Evolutionary conservation across 2,888 invertebrate genomes (phyloP), one percentile per base, ranked within the genome.

Genomic region (Luperina testacea): DNA sequence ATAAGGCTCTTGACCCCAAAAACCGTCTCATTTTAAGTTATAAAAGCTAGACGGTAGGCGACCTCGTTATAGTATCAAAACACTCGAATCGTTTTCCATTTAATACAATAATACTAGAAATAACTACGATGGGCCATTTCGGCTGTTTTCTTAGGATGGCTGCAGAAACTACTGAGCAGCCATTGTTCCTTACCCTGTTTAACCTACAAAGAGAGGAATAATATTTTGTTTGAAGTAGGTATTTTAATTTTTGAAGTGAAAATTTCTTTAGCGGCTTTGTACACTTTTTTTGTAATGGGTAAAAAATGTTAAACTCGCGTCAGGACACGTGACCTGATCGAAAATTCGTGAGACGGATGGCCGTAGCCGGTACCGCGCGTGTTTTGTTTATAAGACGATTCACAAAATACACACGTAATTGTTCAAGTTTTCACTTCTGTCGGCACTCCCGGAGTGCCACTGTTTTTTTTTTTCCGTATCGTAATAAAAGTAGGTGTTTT

Each of bases 71-170:
- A 64, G 69, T 87, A 80, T 81, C 70, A 84, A 83, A 88, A 88
- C 85, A 87, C 64, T 75, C 53, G 20, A 63, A 42, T 72, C 77
- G 71, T 80, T 81, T 87, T 85, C 88, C 65, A 83, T 89, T 68
- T 61, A 77, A 79, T 79, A 84, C 73, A 78, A 32, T 63, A 77
- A 79, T 79, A 85, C 71, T 80, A 32, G 77, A 84, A 84, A 83
- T 84, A 85, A 85, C 78, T 38, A 77, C 71, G 75, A 20, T 51
- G 72, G 77, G 27, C 61, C 53, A 71, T 72, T 38, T 65, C 32
- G 64, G 71, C 71, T 90, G 87, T 90, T 90, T 82, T 89, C 84
- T 89, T 90, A 90, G 91, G 90, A 88, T 76, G 68, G 38, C 57
- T 63, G 74, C 71, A 78, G 81, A 90, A 90, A 88, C 84, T 86